Evolutionary conservation across 2,797 vertebrate genomes (phyloP).

Genomic region (Thamnophis elegans): DNA sequence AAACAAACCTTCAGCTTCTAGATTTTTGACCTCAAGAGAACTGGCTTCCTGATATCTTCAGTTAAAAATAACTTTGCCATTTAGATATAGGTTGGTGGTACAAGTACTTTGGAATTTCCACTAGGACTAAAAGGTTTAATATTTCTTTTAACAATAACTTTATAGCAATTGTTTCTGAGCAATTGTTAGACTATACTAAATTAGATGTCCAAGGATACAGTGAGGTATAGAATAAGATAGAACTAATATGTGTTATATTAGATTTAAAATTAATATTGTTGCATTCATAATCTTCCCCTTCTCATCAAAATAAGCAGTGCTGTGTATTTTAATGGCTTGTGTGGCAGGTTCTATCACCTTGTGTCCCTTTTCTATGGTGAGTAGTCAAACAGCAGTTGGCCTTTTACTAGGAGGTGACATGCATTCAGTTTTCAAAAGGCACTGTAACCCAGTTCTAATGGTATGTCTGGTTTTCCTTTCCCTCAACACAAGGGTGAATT

Average conservation of each 20-base stretch:
- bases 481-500: not conserved
- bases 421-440: not conserved
- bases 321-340: not conserved
- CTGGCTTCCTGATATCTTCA: not conserved
- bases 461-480: not conserved
- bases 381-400: not conserved
- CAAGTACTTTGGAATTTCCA: not conserved
- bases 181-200: not conserved
- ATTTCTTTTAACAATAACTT: not conserved
- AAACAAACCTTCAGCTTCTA: not conserved
- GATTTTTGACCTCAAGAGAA: not conserved
- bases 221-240: not conserved
- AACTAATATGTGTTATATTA: not conserved
- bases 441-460: not conserved
- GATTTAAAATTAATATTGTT: not conserved
- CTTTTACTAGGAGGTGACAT: not conserved
- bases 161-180: not conserved
- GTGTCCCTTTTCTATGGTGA: not conserved
- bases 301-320: not conserved
- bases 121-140: not conserved
- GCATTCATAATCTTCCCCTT: not conserved
- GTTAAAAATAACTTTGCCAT: not conserved
- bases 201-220: not conserved
- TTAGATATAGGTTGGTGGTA: not conserved
- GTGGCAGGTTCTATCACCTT: not conserved